phyloP scores from a whole-genome alignment of 1,140 invertebrate genomes.

The Nasonia longicornis region DNA sequence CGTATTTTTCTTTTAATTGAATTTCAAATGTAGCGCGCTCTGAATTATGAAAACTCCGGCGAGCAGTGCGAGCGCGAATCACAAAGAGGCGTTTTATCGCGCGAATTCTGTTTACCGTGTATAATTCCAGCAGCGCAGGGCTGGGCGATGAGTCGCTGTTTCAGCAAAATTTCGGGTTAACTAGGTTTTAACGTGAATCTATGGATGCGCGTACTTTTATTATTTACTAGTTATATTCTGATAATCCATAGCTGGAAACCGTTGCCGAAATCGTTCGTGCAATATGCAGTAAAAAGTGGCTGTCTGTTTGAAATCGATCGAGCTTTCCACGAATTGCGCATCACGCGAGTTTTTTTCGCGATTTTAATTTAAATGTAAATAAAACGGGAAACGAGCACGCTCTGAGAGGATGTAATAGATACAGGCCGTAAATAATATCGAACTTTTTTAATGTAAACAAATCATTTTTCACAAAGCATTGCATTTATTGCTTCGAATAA shows the following conservation, averaged over 20 bases:
- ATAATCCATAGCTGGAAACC: too few species aligned
- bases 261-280: too few species aligned
- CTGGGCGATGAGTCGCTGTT: neutral
- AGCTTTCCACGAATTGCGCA: neutral
- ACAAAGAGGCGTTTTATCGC: neutral
- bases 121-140: neutral
- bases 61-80: neutral
- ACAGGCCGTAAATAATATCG: too few species aligned
- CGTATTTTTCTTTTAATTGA: neutral
- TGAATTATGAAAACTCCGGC: neutral
- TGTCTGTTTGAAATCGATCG: neutral
- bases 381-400: too few species aligned
- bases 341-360: neutral
- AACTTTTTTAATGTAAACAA: neutral
- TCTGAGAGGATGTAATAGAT: neutral
- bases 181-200: neutral
- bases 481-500: neutral
- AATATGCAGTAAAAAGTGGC: neutral
- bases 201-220: too few species aligned
- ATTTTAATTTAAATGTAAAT: neutral
- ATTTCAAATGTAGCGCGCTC: neutral
- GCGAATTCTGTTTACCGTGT: neutral
- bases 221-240: too few species aligned
- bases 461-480: neutral
- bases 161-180: neutral